These are phyloP conservation scores for Drosophila nigricruria DNA, from an alignment of 2,888 invertebrate genomes.

Conservation along the genomic window DNA sequence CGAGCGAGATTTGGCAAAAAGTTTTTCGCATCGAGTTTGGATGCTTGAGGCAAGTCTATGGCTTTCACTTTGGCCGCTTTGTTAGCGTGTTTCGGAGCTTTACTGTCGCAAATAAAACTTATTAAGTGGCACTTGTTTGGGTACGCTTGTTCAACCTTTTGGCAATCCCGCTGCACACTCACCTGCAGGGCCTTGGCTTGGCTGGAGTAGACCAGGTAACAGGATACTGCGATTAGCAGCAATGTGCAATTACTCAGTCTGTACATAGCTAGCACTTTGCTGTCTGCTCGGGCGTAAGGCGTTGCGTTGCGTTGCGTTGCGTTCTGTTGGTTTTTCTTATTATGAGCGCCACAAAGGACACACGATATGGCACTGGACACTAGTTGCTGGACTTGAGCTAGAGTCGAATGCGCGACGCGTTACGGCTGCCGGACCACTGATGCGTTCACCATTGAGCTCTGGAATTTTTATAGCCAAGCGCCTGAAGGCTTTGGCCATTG, in stretches of 20 bases:
- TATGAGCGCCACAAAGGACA: conserved; percentile 31
- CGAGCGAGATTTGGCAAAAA: neutral
- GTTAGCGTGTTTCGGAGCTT: neutral
- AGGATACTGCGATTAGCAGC: conserved; percentile 75
- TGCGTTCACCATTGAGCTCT: conserved; percentile 38
- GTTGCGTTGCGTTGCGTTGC: conserved; percentile 5
- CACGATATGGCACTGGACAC: conserved; percentile 25
- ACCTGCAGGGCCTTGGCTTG: conserved; percentile 77
- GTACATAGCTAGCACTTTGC: conserved; percentile 61
- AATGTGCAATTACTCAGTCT: conserved; percentile 74
- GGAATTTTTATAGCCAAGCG: conserved; percentile 73
- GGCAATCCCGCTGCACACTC: conserved; percentile 44
- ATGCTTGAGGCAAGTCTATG: conserved; percentile 1
- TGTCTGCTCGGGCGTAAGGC: conserved; percentile 11
- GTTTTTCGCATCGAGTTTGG: neutral
- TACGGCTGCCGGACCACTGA: conserved; percentile 60
- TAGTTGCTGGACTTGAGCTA: conserved; percentile 20
- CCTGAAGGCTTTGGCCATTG: conserved; percentile 42
- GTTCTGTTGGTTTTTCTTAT: conserved; percentile 13
- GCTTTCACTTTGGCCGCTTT: conserved; percentile 5
- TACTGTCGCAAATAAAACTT: conserved; percentile 59
- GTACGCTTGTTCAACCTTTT: conserved; percentile 2
- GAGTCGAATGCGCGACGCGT: conserved; percentile 40
- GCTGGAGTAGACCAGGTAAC: conserved; percentile 70
- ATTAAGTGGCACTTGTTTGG: conserved; percentile 57